These are phyloP conservation scores for Raja brachyura DNA, from an alignment of 2,113 vertebrate genomes.

Conservation along the genomic window DNA sequence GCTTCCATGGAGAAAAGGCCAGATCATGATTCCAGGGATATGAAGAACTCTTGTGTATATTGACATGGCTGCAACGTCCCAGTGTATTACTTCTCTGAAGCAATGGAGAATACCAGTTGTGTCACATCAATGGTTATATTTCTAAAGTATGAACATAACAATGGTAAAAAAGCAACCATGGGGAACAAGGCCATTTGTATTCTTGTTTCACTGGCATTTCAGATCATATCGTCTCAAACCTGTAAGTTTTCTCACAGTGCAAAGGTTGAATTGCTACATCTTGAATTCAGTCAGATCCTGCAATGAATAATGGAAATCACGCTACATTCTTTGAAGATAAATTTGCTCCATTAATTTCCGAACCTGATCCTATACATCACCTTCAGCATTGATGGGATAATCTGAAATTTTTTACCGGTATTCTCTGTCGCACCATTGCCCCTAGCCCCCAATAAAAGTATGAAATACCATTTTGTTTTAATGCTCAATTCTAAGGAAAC, in stretches of 20 bases:
- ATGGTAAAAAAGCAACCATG: not conserved
- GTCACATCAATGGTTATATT: not conserved
- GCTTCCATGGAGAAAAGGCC: not conserved
- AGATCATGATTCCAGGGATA: not conserved
- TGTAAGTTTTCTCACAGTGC: not conserved
- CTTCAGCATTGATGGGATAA: not conserved
- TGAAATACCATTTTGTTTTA: not conserved
- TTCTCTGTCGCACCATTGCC: not conserved
- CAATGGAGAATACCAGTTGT: not conserved
- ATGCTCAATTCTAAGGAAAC: not conserved
- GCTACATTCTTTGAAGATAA: not conserved
- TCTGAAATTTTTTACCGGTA: not conserved
- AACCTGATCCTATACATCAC: not conserved
- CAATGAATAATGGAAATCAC: not conserved
- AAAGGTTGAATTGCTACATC: not conserved
- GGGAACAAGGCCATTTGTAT: not conserved
- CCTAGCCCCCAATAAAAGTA: not conserved
- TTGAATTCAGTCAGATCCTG: not conserved
- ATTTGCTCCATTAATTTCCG: not conserved
- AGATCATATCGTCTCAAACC: not conserved
- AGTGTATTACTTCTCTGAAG: not conserved
- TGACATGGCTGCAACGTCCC: not conserved
- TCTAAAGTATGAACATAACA: not conserved
- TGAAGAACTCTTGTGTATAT: not conserved
- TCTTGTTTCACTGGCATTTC: not conserved